These are phyloP conservation scores for Physella acuta DNA, from an alignment of 1,140 invertebrate genomes.

Conservation along the genomic window DNA sequence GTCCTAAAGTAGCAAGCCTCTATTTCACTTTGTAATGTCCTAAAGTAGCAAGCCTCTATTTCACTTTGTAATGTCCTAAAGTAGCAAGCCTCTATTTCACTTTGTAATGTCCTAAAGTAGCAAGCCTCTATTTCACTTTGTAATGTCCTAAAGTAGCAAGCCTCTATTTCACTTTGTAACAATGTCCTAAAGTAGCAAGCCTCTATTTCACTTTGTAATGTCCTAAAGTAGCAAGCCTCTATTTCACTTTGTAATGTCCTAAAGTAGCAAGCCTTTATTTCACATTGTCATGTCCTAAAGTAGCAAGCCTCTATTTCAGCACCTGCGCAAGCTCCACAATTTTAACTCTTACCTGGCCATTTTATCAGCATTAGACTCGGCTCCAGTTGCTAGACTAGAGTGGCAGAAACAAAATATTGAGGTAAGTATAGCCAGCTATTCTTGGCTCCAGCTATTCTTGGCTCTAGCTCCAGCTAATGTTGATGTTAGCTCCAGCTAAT, in stretches of 20 bases:
- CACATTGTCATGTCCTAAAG: neutral
- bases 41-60: neutral
- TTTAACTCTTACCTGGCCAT: slow-evolving; percentile 98
- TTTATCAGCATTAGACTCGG: slow-evolving; percentile 93
- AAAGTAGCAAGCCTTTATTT: neutral
- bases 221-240: neutral
- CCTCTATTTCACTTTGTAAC: too few species aligned
- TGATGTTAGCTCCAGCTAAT: too few species aligned
- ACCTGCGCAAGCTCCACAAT: slow-evolving; percentile 91
- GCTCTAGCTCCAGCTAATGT: too few species aligned
- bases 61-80: neutral
- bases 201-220: neutral
- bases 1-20: neutral
- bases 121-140: neutral
- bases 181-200: neutral
- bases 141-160: neutral
- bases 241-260: too few species aligned
- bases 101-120: neutral
- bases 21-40: neutral
- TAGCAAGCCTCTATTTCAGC: slow-evolving; percentile 40
- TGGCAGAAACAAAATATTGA: slow-evolving; percentile 91
- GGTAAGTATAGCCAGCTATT: slow-evolving; percentile 40
- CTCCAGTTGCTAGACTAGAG: slow-evolving; percentile 89
- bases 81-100: neutral
- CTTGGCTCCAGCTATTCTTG: too few species aligned